phyloP scores from a whole-genome alignment of 2,797 vertebrate genomes.

The Leptatherina wallacei region DNA sequence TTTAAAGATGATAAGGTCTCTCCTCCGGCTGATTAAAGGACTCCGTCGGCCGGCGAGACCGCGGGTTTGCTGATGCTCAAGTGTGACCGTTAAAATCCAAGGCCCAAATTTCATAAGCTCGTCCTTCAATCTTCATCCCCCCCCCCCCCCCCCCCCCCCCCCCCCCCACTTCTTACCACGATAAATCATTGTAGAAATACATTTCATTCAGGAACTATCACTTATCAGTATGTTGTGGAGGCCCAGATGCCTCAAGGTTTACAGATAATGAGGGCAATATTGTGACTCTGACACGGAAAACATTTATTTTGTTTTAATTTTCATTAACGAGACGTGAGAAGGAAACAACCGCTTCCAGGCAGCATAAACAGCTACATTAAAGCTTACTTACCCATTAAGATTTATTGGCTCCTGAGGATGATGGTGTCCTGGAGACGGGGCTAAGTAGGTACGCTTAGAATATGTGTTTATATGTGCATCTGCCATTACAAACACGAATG shows the following conservation, averaged over 20 bases:
- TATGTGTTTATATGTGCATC: not conserved
- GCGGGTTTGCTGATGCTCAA: slow-evolving; percentile 36
- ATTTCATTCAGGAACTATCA: not conserved
- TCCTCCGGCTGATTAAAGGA: slow-evolving; percentile 10
- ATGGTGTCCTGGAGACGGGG: slow-evolving; percentile 52
- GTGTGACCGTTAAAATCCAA: slow-evolving; percentile 35
- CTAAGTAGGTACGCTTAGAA: slow-evolving; percentile 5
- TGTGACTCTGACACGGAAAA: slow-evolving; percentile 20
- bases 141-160: too few relatives aligned
- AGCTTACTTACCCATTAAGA: slow-evolving; percentile 38
- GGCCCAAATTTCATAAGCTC: slow-evolving; percentile 25
- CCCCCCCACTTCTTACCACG: not conserved
- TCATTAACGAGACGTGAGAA: not conserved
- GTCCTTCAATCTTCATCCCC: not conserved
- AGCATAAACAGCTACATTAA: slow-evolving; percentile 21
- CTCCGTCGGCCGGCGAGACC: slow-evolving; percentile 14
- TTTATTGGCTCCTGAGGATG: slow-evolving; percentile 49
- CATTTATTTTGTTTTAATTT: not conserved
- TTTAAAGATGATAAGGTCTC: slow-evolving; percentile 24
- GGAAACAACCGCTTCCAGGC: slow-evolving; percentile 1
- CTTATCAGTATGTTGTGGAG: slow-evolving; percentile 15
- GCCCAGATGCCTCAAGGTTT: slow-evolving; percentile 32
- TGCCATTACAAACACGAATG: not conserved
- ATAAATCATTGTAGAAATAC: not conserved
- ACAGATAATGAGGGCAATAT: slow-evolving; percentile 29